Evolutionary conservation across 2,113 vertebrate species (phyloP), one percentile per base, ranked within the genome.

Genomic region (Sterrhoptilus dennistouni): DNA sequence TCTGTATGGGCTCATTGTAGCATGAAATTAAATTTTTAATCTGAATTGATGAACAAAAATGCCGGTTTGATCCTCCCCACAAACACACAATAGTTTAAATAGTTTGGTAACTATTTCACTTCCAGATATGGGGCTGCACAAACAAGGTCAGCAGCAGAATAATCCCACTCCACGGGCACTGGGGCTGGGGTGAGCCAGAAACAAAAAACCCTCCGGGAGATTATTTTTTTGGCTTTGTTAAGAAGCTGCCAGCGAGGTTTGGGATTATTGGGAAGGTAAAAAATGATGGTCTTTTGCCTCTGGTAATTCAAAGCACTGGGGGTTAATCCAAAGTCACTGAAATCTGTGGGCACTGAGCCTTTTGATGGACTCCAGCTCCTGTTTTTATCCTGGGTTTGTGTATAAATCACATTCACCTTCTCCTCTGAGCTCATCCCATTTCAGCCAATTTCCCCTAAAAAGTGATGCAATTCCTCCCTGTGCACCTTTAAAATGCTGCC

Each of bases 1-100:
- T 94, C 92, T 97, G 91, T 96, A 92, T 96, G 96, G 87, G 93
- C 84, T 98, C 98, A 98, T 93, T 94, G 97, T 98, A 98, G 93
- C 98, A 96, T 98, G 98, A 98, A 98, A 98, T 98, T 98, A 98
- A 98, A 96, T 97, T 98, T 98, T 98, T 97, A 98, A 98, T 98
- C 97, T 97, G 97, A 98, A 98, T 96, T 98, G 98, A 98, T 98
- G 98, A 98, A 97, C 97, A 97, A 97, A 98, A 98, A 95, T 90
- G 91, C 94, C 50, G 54, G 87, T 97, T 97, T 97, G 95, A 96
- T 97, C 94, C 95, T 93, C 27, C 84, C 7, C 59, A 14, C 84
- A 64, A 69, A 96, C 79, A 96, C 76, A 97, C 94, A 96, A 83
- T 83, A 83, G 84, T 96, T 96, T 96, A 91, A 95, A 87, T 93